These are phyloP conservation scores for Carapus acus DNA, from an alignment of 2,797 vertebrate species.

Conservation along the genomic window DNA sequence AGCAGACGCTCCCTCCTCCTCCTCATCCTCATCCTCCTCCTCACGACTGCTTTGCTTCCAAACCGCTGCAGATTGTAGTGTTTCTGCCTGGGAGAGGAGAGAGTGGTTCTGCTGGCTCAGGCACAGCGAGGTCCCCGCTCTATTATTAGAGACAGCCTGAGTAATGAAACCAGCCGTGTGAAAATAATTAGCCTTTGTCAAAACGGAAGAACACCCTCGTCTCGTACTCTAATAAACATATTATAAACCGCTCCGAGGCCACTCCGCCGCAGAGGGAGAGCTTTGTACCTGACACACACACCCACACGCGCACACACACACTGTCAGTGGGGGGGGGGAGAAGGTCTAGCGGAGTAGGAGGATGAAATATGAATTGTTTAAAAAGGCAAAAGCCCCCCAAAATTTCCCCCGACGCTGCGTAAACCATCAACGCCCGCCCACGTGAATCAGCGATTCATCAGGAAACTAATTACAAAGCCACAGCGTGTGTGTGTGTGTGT, in stretches of 20 bases:
- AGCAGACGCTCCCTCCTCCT: too few relatives aligned
- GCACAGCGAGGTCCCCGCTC: slow-evolving; percentile 16
- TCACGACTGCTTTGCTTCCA: too few relatives aligned
- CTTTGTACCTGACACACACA: slow-evolving; percentile 2
- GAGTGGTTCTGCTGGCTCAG: slow-evolving; percentile 20
- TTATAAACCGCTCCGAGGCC: slow-evolving; percentile 1
- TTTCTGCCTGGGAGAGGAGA: slow-evolving; percentile 32
- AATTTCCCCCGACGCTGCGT: slow-evolving; percentile 15
- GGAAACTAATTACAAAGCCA: slow-evolving; percentile 35
- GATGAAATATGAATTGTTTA: slow-evolving; percentile 1
- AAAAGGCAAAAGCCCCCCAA: slow-evolving; percentile 17
- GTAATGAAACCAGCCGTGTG: slow-evolving; percentile 16
- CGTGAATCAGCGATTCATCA: slow-evolving; percentile 45
- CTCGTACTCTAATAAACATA: slow-evolving; percentile 9
- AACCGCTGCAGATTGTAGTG: too few relatives aligned
- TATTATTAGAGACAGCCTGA: slow-evolving; percentile 28
- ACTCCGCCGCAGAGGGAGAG: not conserved
- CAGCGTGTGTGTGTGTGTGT: slow-evolving; percentile 22
- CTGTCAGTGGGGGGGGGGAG: too few relatives aligned
- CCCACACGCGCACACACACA: not conserved
- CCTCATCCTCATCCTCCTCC: too few relatives aligned
- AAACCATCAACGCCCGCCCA: slow-evolving; percentile 11
- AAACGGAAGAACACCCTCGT: slow-evolving; percentile 2
- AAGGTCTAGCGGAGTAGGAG: slow-evolving; percentile 1
- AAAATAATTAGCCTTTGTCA: slow-evolving; percentile 7